Evolutionary conservation across 2,888 invertebrate genomes (phyloP).

Genomic region (Microdon myrmicae): DNA sequence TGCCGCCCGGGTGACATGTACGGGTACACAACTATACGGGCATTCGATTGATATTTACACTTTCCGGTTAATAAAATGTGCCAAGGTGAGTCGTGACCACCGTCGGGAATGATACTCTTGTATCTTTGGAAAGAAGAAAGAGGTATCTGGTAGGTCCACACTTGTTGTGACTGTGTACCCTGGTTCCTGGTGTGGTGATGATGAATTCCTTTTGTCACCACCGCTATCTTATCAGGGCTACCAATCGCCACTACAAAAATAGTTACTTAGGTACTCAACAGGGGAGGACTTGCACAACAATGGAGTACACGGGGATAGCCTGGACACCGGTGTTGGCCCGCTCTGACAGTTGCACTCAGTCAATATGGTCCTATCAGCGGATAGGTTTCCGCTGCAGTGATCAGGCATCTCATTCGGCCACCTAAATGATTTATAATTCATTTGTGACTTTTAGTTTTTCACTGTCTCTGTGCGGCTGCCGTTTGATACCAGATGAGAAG

Average conservation of each 20-base stretch:
- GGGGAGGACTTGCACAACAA: slow-evolving; percentile 28
- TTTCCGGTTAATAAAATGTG: slow-evolving; percentile 53
- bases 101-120: slow-evolving; percentile 18
- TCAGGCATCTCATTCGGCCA: slow-evolving; percentile 38
- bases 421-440: slow-evolving; percentile 46
- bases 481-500: too few species aligned
- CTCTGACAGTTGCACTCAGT: slow-evolving; percentile 43
- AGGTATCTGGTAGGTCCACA: slow-evolving; percentile 37
- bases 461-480: slow-evolving; percentile 29
- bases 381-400: slow-evolving; percentile 48
- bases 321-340: slow-evolving; percentile 27
- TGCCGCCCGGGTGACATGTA: not conserved
- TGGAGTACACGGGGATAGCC: slow-evolving; percentile 19
- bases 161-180: slow-evolving; percentile 44
- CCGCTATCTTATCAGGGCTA: slow-evolving; percentile 41
- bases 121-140: slow-evolving; percentile 16
- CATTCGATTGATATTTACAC: slow-evolving; percentile 49
- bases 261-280: slow-evolving; percentile 51
- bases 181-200: slow-evolving; percentile 45
- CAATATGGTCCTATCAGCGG: slow-evolving; percentile 42
- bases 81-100: slow-evolving; percentile 50
- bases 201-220: slow-evolving; percentile 51
- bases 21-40: slow-evolving; percentile 26
- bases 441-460: slow-evolving; percentile 48
- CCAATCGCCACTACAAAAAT: slow-evolving; percentile 49